Base-by-base conservation (phyloP, 2,797 vertebrate genomes). In the Saxicola maurus region DNA sequence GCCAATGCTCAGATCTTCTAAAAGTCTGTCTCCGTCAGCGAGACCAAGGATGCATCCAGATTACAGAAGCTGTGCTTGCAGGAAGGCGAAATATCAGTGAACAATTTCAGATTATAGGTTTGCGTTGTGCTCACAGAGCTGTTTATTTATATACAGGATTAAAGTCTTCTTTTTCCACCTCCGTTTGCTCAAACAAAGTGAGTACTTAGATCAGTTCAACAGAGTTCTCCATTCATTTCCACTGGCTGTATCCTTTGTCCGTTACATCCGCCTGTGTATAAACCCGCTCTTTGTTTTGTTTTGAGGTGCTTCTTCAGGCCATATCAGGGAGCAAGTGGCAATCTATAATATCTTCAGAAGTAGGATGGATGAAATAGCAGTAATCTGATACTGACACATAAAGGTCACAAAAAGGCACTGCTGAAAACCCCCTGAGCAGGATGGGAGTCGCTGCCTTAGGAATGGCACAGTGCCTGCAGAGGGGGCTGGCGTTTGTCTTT, bases 271-370 rank as follows among this genome's bases (percentile, higher is more conserved):
- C 91, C 74, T 73, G 59, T 55, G 48, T 38, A 68, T 57, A 31
- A 87, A 84, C 74, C 65, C 21, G 0, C 71, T 52, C 80, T 91
- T 85, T 79, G 42, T 84, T 94, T 88, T 85, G 77, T 83, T 89
- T 86, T 56, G 92, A 94, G 93, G 81, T 93, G 83, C 91, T 92
- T 42, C 93, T 91, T 65, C 28, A 86, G 88, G 59, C 59, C 92
- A 59, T 66, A 2, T 77, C 67, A 49, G 87, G 55, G 62, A 81
- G 59, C 61, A 82, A 92, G 79, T 82, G 61, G 62, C 74, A 74
- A 74, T 93, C 87, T 90, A 55, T 71, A 85, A 46, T 15, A 83
- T 73, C 79, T 67, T 89, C 67, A 65, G 17, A 93, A 92, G 82
- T 49, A 51, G 75, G 86, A 28, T 92, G 86, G 89, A 62, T 92